Percentiles rank a stretch among this genome's conserved stretches.
Evolutionary conservation across 2,113 vertebrate genomes (phyloP).

Genomic region (Lepisosteus osseus): DNA sequence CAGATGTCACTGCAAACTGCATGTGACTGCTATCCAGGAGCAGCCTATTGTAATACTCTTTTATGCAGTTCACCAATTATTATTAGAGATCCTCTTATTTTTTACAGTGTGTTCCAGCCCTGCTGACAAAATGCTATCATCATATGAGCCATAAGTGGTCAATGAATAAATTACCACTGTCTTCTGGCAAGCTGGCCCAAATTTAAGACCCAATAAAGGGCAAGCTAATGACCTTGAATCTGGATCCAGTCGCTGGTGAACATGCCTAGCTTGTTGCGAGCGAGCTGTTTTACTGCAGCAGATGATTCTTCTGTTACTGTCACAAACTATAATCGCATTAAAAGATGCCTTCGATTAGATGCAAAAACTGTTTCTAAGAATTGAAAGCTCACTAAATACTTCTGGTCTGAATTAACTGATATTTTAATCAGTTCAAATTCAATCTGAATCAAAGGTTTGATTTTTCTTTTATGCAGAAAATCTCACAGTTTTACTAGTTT

Average conservation of each 20-base stretch:
- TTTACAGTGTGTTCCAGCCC: neutral
- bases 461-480: neutral
- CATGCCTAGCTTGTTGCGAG: neutral
- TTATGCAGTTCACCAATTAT: slow-evolving; percentile 22
- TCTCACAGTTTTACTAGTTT: neutral
- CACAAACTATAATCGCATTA: slow-evolving; percentile 4
- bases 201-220: slow-evolving; percentile 32
- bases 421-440: slow-evolving; percentile 2
- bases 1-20: slow-evolving; percentile 73
- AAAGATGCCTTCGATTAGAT: neutral
- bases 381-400: slow-evolving; percentile 10
- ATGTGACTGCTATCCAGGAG: slow-evolving; percentile 69
- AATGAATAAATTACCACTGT: slow-evolving; percentile 31
- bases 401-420: neutral
- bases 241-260: neutral
- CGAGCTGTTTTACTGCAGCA: neutral
- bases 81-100: slow-evolving; percentile 13
- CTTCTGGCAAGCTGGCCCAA: slow-evolving; percentile 42
- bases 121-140: slow-evolving; percentile 30
- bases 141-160: slow-evolving; percentile 27
- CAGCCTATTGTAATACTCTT: slow-evolving; percentile 47
- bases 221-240: slow-evolving; percentile 17
- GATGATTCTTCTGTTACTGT: neutral
- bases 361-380: neutral
- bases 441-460: neutral